These are phyloP conservation scores for Aepyceros melampus DNA, from an alignment of 2,113 vertebrate species.

Conservation along the genomic window DNA sequence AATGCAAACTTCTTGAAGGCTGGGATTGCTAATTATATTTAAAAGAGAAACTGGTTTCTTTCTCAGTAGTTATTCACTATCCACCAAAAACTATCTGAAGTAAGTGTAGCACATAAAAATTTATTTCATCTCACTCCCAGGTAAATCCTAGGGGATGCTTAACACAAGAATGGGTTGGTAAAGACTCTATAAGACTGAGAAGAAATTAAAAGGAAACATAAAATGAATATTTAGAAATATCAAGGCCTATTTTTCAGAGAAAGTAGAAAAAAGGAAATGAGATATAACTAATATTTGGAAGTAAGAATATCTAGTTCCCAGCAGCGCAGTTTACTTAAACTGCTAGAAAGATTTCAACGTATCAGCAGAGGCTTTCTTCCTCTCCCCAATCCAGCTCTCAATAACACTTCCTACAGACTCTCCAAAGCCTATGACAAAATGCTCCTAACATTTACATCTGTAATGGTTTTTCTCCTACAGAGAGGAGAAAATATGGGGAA, in stretches of 20 bases:
- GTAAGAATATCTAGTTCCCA: background rate
- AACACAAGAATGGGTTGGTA: background rate
- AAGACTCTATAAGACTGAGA: background rate
- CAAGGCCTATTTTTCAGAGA: background rate
- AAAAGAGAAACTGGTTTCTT: constrained; percentile 15
- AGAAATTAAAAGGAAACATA: background rate
- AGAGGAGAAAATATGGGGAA: constrained; percentile 61
- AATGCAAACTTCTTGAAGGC: background rate
- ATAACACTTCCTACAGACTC: background rate
- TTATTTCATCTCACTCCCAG: background rate
- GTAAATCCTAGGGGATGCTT: background rate
- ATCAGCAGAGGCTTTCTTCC: background rate
- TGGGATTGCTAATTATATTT: constrained; percentile 19
- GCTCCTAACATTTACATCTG: background rate
- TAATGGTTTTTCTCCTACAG: background rate
- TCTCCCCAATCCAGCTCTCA: background rate
- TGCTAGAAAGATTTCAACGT: background rate
- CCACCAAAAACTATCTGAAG: background rate
- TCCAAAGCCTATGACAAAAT: background rate
- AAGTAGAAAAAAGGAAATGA: background rate
- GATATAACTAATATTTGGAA: background rate
- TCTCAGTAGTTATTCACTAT: background rate
- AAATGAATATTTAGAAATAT: background rate
- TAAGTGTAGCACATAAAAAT: background rate
- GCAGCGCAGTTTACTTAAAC: background rate